Evolutionary conservation across 2,113 vertebrate species (phyloP), one percentile per base, ranked within the genome.

Genomic region (Boleophthalmus pectinirostris): DNA sequence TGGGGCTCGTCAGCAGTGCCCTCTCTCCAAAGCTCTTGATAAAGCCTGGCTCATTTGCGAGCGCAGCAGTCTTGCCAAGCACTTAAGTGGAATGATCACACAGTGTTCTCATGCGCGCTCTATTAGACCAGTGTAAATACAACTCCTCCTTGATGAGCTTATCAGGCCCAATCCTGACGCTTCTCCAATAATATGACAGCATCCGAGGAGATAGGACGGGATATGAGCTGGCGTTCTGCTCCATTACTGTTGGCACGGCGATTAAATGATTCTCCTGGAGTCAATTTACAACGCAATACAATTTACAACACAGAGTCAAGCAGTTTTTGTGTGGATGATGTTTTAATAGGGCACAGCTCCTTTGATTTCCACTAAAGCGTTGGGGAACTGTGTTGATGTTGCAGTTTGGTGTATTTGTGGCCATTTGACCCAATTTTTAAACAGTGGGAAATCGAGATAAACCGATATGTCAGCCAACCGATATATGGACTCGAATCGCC

Each of bases 211-310:
- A 77, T 61, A 20, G 65, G 33, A 60, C n/a, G 3, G 35, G 56
- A 69, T 68, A 78, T 58, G 38, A 29, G 80, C 69, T 16, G n/a
- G 66, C 78, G 76, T 73, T 78, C 54, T 79, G 81, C 51, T 69
- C 69, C 73, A 76, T 84, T 76, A 77, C 63, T 35, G 46, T 61
- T 77, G 18, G 47, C n/a, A 63, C n/a, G 29, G 75, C 65, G 78
- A 64, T 78, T 69, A 54, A 75, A 74, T 69, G 46, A 43, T 64
- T 69, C 56, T 74, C 23, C 5, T 15, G 45, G 13, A 68, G 45
- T 35, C 70, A 3, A 11, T 64, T 64, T 64, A 64, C 61, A 33
- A 10, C 16, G 35, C 60, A 63, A 63, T 35, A 16, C 25, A 9
- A 11, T 63, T 51, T 51, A 20, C 47, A 51, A 51, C 51, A 21